Conservation (phyloP, 2,888 invertebrate species). For the Drosophila buzzatii region DNA sequence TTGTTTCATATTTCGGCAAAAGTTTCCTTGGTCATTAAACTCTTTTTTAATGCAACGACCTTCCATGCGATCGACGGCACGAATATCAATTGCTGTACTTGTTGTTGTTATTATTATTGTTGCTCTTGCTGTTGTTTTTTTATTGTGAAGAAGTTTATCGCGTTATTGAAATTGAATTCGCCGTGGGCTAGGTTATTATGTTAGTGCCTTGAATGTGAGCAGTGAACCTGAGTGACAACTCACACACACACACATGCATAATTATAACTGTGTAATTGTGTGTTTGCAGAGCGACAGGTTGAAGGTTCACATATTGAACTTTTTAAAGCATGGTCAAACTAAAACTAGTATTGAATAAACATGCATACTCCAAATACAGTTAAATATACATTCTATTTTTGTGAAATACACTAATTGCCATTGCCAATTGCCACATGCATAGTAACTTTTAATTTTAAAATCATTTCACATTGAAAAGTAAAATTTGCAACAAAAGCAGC, state of each 20-base stretch:
- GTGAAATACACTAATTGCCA: not conserved
- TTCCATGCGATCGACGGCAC: slow-evolving; percentile 68
- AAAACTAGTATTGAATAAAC: slow-evolving; percentile 8
- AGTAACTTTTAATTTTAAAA: slow-evolving; percentile 65
- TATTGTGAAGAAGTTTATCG: slow-evolving; percentile 59
- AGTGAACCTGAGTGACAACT: slow-evolving; percentile 54
- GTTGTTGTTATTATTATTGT: slow-evolving; percentile 1
- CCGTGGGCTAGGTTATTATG: slow-evolving; percentile 52
- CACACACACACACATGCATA: not conserved
- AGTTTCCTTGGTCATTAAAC: slow-evolving; percentile 79
- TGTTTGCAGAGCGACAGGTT: slow-evolving; percentile 30
- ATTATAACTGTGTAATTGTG: not conserved
- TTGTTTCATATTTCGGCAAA: slow-evolving; percentile 76
- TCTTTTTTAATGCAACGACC: slow-evolving; percentile 77
- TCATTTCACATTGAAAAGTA: slow-evolving; percentile 75
- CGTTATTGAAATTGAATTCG: slow-evolving; percentile 63
- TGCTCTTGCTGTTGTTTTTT: slow-evolving; percentile 4
- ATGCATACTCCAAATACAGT: slow-evolving; percentile 2
- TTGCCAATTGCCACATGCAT: slow-evolving; percentile 55
- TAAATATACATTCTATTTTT: slow-evolving; percentile 3
- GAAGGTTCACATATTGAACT: slow-evolving; percentile 55
- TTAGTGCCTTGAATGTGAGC: slow-evolving; percentile 67
- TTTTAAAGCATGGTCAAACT: slow-evolving; percentile 31
- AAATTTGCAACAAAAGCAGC: slow-evolving; percentile 55
- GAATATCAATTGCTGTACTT: slow-evolving; percentile 64